These are phyloP conservation scores for Nematolebias whitei DNA, from an alignment of 2,113 vertebrate species.

Conservation along the genomic window DNA sequence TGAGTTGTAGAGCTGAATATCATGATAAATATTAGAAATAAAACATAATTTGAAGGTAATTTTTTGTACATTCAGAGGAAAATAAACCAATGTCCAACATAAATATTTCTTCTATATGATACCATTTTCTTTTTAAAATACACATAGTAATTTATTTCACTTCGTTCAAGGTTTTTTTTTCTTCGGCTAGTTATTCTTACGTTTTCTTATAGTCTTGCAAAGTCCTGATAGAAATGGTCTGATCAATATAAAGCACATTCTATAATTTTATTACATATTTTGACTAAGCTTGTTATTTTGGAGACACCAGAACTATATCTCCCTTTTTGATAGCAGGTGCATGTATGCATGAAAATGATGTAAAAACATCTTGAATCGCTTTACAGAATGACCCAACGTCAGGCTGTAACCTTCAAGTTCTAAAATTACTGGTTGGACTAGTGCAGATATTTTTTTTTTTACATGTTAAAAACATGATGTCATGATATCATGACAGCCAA, in stretches of 20 bases:
- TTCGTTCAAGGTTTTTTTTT: too few relatives aligned
- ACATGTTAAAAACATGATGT: conserved; percentile 26
- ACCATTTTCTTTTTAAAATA: background rate
- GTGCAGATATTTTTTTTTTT: conserved; percentile 17
- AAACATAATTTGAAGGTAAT: background rate
- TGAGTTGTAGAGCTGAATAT: background rate
- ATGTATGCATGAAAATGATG: background rate
- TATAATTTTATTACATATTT: background rate
- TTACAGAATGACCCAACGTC: conserved; percentile 10
- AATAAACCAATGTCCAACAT: background rate
- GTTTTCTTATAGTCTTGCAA: too few relatives aligned
- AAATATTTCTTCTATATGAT: too few relatives aligned
- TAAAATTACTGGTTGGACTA: conserved; percentile 11
- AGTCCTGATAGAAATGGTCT: background rate
- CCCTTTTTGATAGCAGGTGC: background rate
- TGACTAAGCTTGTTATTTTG: background rate
- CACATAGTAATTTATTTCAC: too few relatives aligned
- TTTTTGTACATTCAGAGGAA: background rate
- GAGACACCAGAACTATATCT: background rate
- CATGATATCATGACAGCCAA: conserved; percentile 21
- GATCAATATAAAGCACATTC: background rate
- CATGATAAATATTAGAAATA: background rate
- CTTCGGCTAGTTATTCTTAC: background rate
- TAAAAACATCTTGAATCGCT: background rate
- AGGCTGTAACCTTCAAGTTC: conserved; percentile 14